Evolutionary conservation across 2,888 invertebrate genomes (phyloP).

Genomic region (Schrankia costaestrigalis): DNA sequence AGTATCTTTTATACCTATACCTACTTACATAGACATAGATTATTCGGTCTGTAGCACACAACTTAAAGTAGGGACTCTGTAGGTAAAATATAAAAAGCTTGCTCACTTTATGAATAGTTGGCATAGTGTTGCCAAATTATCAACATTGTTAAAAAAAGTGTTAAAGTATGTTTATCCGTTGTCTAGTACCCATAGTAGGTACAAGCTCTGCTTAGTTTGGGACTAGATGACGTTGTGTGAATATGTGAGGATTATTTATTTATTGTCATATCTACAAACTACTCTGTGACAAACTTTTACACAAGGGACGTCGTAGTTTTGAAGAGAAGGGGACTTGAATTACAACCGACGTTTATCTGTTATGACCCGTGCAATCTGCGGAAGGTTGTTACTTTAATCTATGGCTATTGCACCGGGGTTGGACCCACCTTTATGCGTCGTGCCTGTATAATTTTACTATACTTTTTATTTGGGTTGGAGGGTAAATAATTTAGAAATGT

Average conservation of each 20-base stretch:
- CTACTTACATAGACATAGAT: conserved; percentile 9
- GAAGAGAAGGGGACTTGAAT: conserved; percentile 49
- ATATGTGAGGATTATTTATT: too few relatives aligned
- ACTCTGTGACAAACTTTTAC: conserved; percentile 34
- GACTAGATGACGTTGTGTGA: too few relatives aligned
- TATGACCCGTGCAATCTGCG: conserved; percentile 68
- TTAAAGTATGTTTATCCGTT: too few relatives aligned
- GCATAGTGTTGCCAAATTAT: too few relatives aligned
- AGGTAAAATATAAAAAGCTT: too few relatives aligned
- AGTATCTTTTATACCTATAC: conserved; percentile 9
- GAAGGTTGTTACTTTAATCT: conserved; percentile 51
- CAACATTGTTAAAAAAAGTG: too few relatives aligned
- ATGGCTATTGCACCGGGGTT: conserved; percentile 43
- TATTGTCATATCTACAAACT: conserved; percentile 9
- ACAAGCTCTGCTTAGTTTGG: too few relatives aligned
- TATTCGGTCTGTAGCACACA: too few relatives aligned
- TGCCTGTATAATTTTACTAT: conserved; percentile 30
- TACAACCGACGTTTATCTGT: conserved; percentile 67
- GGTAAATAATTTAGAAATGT: conserved; percentile 4
- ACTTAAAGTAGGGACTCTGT: too few relatives aligned
- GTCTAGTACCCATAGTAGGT: too few relatives aligned
- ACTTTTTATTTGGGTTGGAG: conserved; percentile 19
- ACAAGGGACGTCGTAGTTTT: conserved; percentile 45
- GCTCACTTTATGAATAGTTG: too few relatives aligned
- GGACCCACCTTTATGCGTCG: conserved; percentile 26